Evolutionary conservation across 2,888 invertebrate genomes (phyloP).

Genomic region (Apotomis capreana): DNA sequence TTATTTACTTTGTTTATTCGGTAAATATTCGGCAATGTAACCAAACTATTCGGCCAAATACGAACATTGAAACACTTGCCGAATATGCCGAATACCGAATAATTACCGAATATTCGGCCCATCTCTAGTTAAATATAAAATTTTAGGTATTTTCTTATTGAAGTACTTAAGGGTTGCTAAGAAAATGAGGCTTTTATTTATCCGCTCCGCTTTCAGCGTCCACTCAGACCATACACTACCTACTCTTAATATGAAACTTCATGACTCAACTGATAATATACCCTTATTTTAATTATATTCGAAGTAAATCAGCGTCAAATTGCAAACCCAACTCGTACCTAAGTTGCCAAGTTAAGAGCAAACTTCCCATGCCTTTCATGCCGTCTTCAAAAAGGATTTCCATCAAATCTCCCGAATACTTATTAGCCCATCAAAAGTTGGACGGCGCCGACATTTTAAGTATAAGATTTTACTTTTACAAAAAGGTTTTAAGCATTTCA

Average conservation of each 20-base stretch:
- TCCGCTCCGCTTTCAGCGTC: no score
- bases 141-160: no score
- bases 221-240: no score
- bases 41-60: no score
- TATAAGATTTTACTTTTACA: conserved; percentile 9
- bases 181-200: no score
- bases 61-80: no score
- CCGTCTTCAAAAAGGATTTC: conserved; percentile 34
- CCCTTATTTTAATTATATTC: neutral
- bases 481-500: conserved; percentile 18
- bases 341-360: conserved; percentile 17
- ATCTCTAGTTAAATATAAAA: no score
- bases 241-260: neutral
- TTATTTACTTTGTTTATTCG: no score
- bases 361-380: conserved; percentile 34
- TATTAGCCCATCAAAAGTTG: conserved; percentile 36
- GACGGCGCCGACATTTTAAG: conserved; percentile 19
- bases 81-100: no score
- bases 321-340: conserved; percentile 11
- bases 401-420: conserved; percentile 34
- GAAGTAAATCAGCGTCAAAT: conserved; percentile 17
- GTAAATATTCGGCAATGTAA: no score
- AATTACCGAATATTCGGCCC: no score
- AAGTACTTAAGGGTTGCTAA: no score
- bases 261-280: neutral